Base-by-base conservation (phyloP, 2,797 vertebrate genomes). In the Nasua narica region DNA sequence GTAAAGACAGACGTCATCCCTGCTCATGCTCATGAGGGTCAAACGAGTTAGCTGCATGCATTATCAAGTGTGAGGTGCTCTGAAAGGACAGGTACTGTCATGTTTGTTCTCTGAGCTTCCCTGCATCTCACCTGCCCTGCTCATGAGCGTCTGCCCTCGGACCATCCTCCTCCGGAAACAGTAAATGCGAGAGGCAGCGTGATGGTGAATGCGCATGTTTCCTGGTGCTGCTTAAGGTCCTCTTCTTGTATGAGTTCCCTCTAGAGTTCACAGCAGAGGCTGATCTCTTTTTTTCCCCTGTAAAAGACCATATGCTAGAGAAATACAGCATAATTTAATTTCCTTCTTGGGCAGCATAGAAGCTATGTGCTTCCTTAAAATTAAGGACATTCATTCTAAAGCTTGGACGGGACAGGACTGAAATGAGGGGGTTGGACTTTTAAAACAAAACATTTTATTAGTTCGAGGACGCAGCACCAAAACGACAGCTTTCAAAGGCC, bases 311-410 rank as follows among this genome's bases (percentile, higher is more conserved):
- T 87, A 50, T 74, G 48, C 89, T 83, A 58, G 56, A 84, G 78
- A 95, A 96, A 76, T 58, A 60, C 50, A 74, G 21, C 52, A 19
- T 90, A 78, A 89, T 96, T 92, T 84, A 74, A 94, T 96, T 93
- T 94, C 76, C 69, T 91, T 86, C 87, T 96, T 9, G 0, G 81
- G 79, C 76, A 92, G 60, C 52, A 19, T 87, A 56, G 74, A 70
- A 92, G 76, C 93, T 56, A 40, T 78, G 8, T 81, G 70, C 35
- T 35, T 77, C 90, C 96, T 91, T 82, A 87, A 96, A 97, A 96
- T 97, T 69, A 94, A 94, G 91, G 67, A 19, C 89, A 81, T 96
- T 92, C 54, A 76, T 93, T 52, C 60, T 81, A 76, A 93, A 90
- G 70, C 46, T 90, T 1, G 15, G 60, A 52, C 67, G 79, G 72